phyloP scores from a whole-genome alignment of 2,888 invertebrate genomes.

The Caenorhabditis sp. region DNA sequence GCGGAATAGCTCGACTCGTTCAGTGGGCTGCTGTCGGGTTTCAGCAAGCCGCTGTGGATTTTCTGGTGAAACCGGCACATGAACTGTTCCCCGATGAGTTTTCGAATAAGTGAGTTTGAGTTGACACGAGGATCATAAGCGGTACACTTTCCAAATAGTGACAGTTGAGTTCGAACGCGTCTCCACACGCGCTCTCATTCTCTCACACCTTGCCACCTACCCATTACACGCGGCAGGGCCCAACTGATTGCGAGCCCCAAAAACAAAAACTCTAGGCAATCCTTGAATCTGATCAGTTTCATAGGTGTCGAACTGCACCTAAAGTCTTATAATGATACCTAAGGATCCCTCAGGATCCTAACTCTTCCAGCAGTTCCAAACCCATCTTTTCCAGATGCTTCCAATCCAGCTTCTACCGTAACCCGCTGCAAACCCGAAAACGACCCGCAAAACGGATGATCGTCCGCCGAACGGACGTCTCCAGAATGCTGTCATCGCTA shows the following conservation, averaged over 20 bases:
- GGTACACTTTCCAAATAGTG: no score
- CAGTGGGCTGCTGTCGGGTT: slow-evolving; percentile 64
- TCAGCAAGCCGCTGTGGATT: slow-evolving; percentile 71
- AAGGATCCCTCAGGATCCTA: not conserved
- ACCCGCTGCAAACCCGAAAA: slow-evolving; percentile 30
- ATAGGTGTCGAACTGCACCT: no score
- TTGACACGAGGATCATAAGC: not conserved
- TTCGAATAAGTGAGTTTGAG: slow-evolving; percentile 34
- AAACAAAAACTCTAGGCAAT: no score
- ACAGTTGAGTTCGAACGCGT: no score
- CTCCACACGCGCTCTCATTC: no score
- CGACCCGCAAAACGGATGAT: slow-evolving; percentile 42
- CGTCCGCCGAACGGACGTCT: slow-evolving; percentile 43
- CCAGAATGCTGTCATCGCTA: slow-evolving; percentile 48
- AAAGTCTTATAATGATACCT: no score
- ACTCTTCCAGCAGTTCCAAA: not conserved
- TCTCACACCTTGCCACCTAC: no score
- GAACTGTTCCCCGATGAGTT: slow-evolving; percentile 66
- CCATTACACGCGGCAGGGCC: no score
- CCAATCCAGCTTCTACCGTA: slow-evolving; percentile 47
- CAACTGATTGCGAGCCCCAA: no score
- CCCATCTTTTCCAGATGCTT: slow-evolving; percentile 33
- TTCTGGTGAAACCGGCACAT: slow-evolving; percentile 73
- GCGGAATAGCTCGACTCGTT: slow-evolving; percentile 57
- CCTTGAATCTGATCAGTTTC: no score